Base-by-base conservation (phyloP, 2,888 invertebrate genomes). In the Brachyopa scutellaris region DNA sequence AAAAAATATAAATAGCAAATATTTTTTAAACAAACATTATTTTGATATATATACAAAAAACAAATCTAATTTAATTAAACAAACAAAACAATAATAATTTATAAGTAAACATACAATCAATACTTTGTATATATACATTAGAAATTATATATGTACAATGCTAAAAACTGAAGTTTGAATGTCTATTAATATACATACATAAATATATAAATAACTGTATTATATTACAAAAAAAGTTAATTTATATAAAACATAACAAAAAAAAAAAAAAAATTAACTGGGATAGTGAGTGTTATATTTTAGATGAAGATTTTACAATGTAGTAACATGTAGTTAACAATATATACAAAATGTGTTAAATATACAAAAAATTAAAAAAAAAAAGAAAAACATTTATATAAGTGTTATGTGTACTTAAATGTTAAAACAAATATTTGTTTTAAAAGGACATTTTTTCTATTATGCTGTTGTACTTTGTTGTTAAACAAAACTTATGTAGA, bases 201-300 rank as follows among this genome's bases (percentile, higher is more conserved):
- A 51, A 8, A 61, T 19, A 61, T 23, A 61, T 47, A 45, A 11
- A 72, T 21, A 40, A 61, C 36, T 23, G 55, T 49, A 49, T 47
- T 47, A 49, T 40, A 40, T 23, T 31, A 53, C 8, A 38, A 45
- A 29, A 36, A n/a, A 11, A 38, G 17, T 55, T 21, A 36, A 55
- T 67, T 21, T 49, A 7, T 13, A 49, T 29, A 26, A 45, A 15
- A 40, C 7, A 21, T 8, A 15, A 31, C 7, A 23, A 40, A 57
- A n/a, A 7, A 57, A 21, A 33, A 51, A n/a, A 15, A n/a, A 11
- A 19, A 9, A 51, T 13, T 36, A 69, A 49, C 47, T 62, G 70
- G 49, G 57, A 70, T 67, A 67, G 53, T 72, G 47, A 67, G 73
- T 80, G 79, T 80, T 74, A 74, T 69, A 74, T 74, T 69, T 74